Evolutionary conservation across 2,888 invertebrate species (phyloP), one percentile per base, ranked within the genome.

Genomic region (Notodonta ziczac): DNA sequence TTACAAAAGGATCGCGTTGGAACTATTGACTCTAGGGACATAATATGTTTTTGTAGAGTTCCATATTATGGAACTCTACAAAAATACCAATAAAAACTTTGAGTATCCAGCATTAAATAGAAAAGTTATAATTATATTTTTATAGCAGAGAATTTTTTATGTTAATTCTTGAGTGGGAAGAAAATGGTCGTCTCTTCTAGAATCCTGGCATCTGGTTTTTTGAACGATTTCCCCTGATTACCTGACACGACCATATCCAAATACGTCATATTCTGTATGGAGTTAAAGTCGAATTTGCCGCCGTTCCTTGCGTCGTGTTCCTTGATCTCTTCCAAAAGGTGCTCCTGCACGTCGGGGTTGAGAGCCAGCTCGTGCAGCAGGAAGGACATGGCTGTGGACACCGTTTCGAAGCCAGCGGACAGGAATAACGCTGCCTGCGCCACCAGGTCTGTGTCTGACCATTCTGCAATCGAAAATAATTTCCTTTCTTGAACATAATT

Each of bases 201-300:
- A n/a, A n/a, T n/a, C n/a, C n/a, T n/a, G n/a, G n/a, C n/a, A n/a
- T n/a, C n/a, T n/a, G n/a, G n/a, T n/a, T n/a, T n/a, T n/a, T n/a
- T n/a, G n/a, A n/a, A n/a, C n/a, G n/a, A n/a, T 39, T 39, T 7
- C 4, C 39, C 4, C 39, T 2, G 58, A 10, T 40, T 67, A 94
- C 94, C 94, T 70, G 94, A 94, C 0, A 95, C 81, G 0, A 95
- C 94, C 95, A 95, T 95, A 61, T 95, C 95, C 83, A 95, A 73
- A 68, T 95, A 95, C 32, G 89, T 89, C 94, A 95, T 90, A 16
- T 84, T 85, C 61, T 91, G 86, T 1, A 95, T 77, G 0, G 83
- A 81, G 24, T 93, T 94, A 60, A 94, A 95, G 54, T 85, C 88
- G 0, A 94, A 74, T 13, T 83, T 84, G 5, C 86, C 89, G 0